Conservation (phyloP, 2,888 invertebrate species). For the Carabus problematicus region DNA sequence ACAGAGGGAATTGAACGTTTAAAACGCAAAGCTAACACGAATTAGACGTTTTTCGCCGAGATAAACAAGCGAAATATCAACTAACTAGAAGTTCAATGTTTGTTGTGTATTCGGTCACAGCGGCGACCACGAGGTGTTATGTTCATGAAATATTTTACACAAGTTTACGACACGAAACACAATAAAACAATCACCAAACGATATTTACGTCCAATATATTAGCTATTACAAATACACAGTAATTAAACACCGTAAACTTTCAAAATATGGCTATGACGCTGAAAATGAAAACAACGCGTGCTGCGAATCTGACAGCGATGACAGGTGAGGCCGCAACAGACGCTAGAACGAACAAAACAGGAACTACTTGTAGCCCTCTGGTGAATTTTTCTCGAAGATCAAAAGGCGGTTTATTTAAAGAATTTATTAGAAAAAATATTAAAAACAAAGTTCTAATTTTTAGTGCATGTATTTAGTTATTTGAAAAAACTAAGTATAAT, state of each 20-base stretch:
- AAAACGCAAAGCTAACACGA: conserved; percentile 13
- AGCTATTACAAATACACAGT: conserved; percentile 17
- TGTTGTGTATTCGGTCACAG: conserved; percentile 31
- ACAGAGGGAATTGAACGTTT: conserved; percentile 5
- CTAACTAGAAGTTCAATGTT: conserved; percentile 10
- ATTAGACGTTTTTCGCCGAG: conserved; percentile 3
- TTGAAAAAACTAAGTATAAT: too few species aligned
- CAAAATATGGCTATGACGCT: conserved; percentile 39
- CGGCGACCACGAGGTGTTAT: conserved; percentile 42
- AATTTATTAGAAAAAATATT: neutral
- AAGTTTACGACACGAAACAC: conserved; percentile 34
- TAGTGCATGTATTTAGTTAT: neutral
- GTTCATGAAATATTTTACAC: conserved; percentile 29
- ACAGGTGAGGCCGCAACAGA: conserved; percentile 43
- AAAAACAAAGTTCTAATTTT: neutral
- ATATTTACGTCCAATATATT: conserved; percentile 9
- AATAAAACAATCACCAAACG: conserved; percentile 32
- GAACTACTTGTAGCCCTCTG: conserved; percentile 32
- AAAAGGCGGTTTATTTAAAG: conserved; percentile 26
- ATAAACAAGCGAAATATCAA: conserved; percentile 8
- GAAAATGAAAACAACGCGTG: conserved; percentile 43
- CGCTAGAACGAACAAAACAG: conserved; percentile 39
- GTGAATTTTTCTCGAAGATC: neutral
- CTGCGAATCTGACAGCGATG: conserved; percentile 43
- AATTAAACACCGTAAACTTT: conserved; percentile 41